Base-by-base conservation (phyloP, 2,797 vertebrate species). In the Neoniphon sammara region DNA sequence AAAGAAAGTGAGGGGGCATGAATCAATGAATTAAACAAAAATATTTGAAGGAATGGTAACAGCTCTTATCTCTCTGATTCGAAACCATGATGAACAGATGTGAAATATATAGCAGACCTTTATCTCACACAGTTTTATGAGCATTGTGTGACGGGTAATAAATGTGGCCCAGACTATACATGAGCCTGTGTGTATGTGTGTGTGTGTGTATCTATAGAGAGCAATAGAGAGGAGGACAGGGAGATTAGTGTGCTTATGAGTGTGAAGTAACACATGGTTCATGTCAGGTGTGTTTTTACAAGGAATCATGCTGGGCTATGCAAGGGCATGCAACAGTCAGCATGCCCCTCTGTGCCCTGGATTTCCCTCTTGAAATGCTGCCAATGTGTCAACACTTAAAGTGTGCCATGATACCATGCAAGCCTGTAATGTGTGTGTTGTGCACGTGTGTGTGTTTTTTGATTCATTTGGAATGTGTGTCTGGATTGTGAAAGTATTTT, bases 351-450 rank as follows among this genome's bases (percentile, higher is more conserved):
- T 66, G 52, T 76, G 64, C 66, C 81, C 67, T 77, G 86, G 85
- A 87, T 85, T 90, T 91, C 83, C 88, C 78, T 89, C 81, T 83
- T 90, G 90, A 91, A 84, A 72, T 15, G 30, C 69, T 68, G 89
- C 90, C 91, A 91, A 73, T 61, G 58, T 73, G 54, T 77, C 78
- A 83, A 58, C 21, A 31, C 42, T 77, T 57, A 58, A 61, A 78
- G 75, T 78, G 70, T 63, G 66, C 76, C 74, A 61, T 52, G 70
- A 81, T 61, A 78, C 14, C 14, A 71, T 21, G 7, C 60, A 10
- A 10, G 7, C 63, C 61, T 46, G 72, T 39, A 72, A 55, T 62
- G 12, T 12, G 20, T 62, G 30, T 47, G 23, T 70, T 34, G 46
- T 39, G 44, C 54, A 17, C 25, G 42, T 73, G 58, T 76, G 70